Conservation (phyloP, 2,113 vertebrate genomes). For the Jaculus jaculus region DNA sequence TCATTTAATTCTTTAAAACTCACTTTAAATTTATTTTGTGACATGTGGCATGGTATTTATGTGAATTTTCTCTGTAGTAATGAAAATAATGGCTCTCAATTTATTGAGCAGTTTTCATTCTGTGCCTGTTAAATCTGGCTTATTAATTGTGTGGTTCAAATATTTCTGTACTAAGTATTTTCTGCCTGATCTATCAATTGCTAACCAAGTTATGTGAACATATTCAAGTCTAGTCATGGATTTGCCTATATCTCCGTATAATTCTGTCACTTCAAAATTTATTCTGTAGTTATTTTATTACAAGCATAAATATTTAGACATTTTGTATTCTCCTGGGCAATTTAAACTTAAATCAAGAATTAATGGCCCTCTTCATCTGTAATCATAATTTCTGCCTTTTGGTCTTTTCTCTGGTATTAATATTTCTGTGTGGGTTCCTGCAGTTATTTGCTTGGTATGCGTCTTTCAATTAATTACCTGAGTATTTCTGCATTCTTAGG, state of each 20-base stretch:
- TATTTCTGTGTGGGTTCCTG: neutral
- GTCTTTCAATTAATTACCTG: constrained; percentile 39
- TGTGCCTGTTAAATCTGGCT: neutral
- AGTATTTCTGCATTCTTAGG: neutral
- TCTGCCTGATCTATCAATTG: constrained; percentile 17
- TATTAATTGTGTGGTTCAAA: constrained; percentile 34
- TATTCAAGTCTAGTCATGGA: neutral
- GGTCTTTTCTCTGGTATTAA: neutral
- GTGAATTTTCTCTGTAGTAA: neutral
- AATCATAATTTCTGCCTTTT: constrained; percentile 42
- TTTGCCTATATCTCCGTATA: neutral
- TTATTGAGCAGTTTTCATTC: constrained; percentile 18
- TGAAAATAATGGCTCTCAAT: constrained; percentile 29
- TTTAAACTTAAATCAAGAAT: constrained; percentile 54
- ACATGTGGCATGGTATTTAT: neutral
- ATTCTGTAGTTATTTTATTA: constrained; percentile 53
- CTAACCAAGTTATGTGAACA: neutral
- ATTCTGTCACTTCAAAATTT: constrained; percentile 22
- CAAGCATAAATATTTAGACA: constrained; percentile 51
- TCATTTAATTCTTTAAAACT: constrained; percentile 14
- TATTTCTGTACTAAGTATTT: constrained; percentile 1
- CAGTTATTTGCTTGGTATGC: neutral
- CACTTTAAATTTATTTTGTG: constrained; percentile 1
- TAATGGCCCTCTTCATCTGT: constrained; percentile 36
- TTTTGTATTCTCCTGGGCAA: constrained; percentile 37